Evolutionary conservation across 2,888 invertebrate species (phyloP), one percentile per base, ranked within the genome.

Genomic region (Colostygia pectinataria): DNA sequence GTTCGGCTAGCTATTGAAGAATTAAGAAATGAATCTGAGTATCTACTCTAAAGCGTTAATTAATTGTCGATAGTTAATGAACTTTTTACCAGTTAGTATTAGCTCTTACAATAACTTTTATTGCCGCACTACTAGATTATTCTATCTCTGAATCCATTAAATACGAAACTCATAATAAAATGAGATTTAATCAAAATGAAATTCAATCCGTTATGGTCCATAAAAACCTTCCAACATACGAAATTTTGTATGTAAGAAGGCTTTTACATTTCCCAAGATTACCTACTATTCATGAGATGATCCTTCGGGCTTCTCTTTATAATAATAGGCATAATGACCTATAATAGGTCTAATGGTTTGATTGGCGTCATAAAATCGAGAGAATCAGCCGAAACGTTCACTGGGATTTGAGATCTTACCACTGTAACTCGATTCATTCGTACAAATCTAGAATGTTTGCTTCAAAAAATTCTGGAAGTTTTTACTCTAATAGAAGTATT

Each of bases 281-380:
- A 74, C n/a, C n/a, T n/a, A n/a, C 71, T 70, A 72, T 74, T 74
- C 72, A 77, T 64, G 61, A 65, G 63, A 70, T 68, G 67, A 43
- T 66, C 50, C 57, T 70, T 65, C 61, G 51, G 65, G 55, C 70
- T 66, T 67, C 66, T 71, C 65, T 67, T 61, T 63, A 71, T 74
- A 71, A 76, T 77, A 80, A 77, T 78, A 77, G 70, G 55, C 61
- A 68, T 77, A 77, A 80, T 79, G 71, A 73, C 66, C 75, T 75
- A 66, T 83, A 83, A 83, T 82, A 78, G 76, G 75, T 59, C 63
- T 82, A 82, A 82, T 81, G 63, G 72, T 59, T 74, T 82, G 77
- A 84, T 84, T 79, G 78, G 72, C 71, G 74, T 79, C 77, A 71
- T 84, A 83, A 83, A 83, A 81, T 72, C 68, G 53, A 65, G 58